Base-by-base conservation (phyloP, 2,797 vertebrate species). In the Hafferia zeledoni region DNA sequence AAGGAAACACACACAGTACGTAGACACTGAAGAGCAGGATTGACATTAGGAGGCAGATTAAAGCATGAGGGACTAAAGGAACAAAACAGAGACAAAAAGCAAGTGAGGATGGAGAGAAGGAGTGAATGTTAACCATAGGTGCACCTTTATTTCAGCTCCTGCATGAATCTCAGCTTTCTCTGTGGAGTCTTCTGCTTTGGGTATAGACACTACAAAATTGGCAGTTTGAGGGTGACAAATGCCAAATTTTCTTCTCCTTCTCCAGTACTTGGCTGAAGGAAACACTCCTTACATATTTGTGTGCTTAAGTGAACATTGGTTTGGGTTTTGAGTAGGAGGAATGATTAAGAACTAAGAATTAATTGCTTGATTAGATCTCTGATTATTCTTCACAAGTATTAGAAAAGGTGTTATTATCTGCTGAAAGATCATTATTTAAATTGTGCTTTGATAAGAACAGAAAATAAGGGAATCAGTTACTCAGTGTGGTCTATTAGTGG, bases 321-420 rank as follows among this genome's bases (percentile, higher is more conserved):
- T 89, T 87, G 43, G 49, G 65, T 78, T 24, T 84, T 67, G 67
- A 89, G 83, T 91, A 63, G 80, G 83, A 92, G 83, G 80, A 59
- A 87, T 79, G 56, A 79, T 64, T 91, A 82, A 91, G 60, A 80
- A 53, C 27, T 56, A 79, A 77, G 57, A 76, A 91, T 64, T 67
- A 94, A 78, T 90, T 83, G 13, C 65, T 88, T 94, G 80, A 82
- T 94, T 94, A 11, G 67, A 88, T 84, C 56, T 79, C 59, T 84
- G 63, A 88, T 89, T 46, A 49, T 82, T 78, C 44, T 72, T 71
- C 86, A 31, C 47, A 72, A 53, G 31, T 79, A 20, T 90, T 89
- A 79, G 41, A 64, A 88, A 95, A 94, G 52, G 67, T 74, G 35
- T 92, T 92, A 87, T 93, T 93, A 93, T 76, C 52, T 88, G 49